Evolutionary conservation across 2,888 invertebrate genomes (phyloP), one percentile per base, ranked within the genome.

Genomic region (Aphodius granarius): DNA sequence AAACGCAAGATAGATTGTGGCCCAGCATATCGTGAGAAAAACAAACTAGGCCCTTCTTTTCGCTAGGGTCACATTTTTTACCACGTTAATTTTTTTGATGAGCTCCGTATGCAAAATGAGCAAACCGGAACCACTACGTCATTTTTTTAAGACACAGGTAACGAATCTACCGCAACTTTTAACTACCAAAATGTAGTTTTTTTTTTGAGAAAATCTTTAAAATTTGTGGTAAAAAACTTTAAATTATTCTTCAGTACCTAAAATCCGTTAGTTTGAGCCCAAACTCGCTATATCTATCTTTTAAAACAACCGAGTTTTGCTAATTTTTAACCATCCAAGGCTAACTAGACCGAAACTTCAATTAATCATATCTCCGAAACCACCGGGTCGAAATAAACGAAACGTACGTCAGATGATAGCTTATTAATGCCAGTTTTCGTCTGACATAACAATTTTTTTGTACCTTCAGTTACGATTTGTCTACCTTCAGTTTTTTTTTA

Each of bases 111-210:
- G 71, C 66, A 65, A 65, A 19, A 65, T 43, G 66, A 22, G 22
- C 13, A 22, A 15, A 63, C 66, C 22, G 65, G 63, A 43, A 43
- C 13, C 9, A 6, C 9, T 43, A 43, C 4, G 43, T 71, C 20
- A 71, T 23, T 71, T 23, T 43, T 43, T 22, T 63, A 17, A 89
- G 75, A 88, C 89, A 72, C 89, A 88, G 76, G 88, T 86, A 43
- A 43, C 43, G 43, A 43, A 43, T 13, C 1, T 5, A 5, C 23
- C 1, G 43, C 6, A 43, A 13, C n/a, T 22, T 43, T 43, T 43
- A 43, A 43, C 9, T 43, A 43, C 13, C 6, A 43, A 43, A 43
- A 43, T 43, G 6, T n/a, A n/a, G n/a, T n/a, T 43, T 2, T 9
- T 9, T 43, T 43, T 43, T 9, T 3, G 43, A 3, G 13, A 43